Evolutionary conservation across 2,797 vertebrate species (phyloP).

Genomic region (Syncerus caffer): DNA sequence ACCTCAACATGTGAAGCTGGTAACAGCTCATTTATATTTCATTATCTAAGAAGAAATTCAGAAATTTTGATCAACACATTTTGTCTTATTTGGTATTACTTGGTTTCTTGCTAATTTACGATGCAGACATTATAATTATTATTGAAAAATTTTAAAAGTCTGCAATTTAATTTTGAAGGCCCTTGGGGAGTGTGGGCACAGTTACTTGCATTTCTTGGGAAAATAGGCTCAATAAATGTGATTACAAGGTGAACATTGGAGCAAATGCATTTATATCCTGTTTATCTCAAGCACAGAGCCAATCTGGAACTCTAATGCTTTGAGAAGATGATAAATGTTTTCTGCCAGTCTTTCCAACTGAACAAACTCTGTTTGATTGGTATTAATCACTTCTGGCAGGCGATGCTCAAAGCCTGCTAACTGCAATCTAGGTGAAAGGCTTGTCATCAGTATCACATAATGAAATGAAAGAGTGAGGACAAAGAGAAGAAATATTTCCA

Average conservation of each 20-base stretch:
- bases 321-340: constrained; percentile 84
- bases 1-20: not conserved
- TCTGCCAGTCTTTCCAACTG: constrained; percentile 82
- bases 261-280: constrained; percentile 67
- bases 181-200: not conserved
- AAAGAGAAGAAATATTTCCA: constrained; percentile 73
- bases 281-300: constrained; percentile 76
- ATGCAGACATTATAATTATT: not conserved
- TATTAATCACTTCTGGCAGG: constrained; percentile 86
- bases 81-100: not conserved
- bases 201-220: constrained; percentile 16
- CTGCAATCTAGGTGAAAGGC: constrained; percentile 80
- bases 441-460: constrained; percentile 83
- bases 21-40: not conserved
- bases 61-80: not conserved
- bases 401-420: constrained; percentile 78
- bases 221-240: constrained; percentile 25
- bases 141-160: not conserved
- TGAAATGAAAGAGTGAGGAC: constrained; percentile 77
- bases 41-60: not conserved
- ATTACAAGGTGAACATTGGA: constrained; percentile 57
- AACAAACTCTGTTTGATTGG: constrained; percentile 84
- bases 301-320: constrained; percentile 81
- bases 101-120: constrained; percentile 8
- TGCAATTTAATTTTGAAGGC: not conserved